phyloP scores from a whole-genome alignment of 2,797 vertebrate species.

The Sciurus vulgaris region DNA sequence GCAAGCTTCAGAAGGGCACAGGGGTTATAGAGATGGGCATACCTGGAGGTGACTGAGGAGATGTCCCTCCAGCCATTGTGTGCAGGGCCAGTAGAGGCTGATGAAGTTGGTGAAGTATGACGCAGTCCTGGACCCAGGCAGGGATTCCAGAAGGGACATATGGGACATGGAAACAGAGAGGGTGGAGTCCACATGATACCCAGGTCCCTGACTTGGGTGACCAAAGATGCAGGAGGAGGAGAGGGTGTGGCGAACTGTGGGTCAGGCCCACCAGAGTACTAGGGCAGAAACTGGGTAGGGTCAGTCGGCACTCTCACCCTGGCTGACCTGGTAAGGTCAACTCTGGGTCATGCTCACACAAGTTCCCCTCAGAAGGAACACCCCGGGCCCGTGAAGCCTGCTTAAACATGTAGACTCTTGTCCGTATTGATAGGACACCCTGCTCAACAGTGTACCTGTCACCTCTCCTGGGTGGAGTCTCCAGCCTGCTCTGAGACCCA shows the following conservation, averaged over 20 bases:
- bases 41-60: neutral
- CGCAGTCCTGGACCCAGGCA: neutral
- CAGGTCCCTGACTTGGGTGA: neutral
- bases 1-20: fast-evolving
- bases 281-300: neutral
- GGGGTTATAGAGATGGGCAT: neutral
- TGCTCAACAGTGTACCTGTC: neutral
- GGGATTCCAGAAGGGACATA: neutral
- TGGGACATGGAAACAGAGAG: neutral
- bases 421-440: conserved; percentile 8
- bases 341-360: neutral
- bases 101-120: neutral
- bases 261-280: neutral
- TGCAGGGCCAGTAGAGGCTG: neutral
- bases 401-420: neutral
- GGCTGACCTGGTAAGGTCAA: neutral
- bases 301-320: neutral
- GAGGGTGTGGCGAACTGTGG: fast-evolving
- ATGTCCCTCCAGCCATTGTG: neutral
- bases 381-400: neutral
- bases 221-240: neutral
- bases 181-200: neutral
- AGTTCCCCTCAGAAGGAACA: neutral
- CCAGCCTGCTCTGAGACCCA: neutral
- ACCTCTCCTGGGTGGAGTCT: neutral